Evolutionary conservation across 2,797 vertebrate species (phyloP).

Genomic region (Sebastes itinus): DNA sequence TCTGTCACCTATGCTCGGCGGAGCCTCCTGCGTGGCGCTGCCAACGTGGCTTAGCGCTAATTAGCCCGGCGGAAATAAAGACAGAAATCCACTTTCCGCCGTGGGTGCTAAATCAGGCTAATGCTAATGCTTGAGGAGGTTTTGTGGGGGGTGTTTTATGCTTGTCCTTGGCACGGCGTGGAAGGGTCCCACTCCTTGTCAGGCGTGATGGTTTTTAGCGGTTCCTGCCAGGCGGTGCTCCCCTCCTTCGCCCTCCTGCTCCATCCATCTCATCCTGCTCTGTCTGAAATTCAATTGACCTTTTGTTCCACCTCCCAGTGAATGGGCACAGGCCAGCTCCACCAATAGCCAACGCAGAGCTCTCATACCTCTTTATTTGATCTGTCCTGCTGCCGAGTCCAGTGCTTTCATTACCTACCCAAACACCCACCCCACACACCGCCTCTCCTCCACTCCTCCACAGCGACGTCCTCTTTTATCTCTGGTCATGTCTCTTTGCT

Average conservation of each 20-base stretch:
- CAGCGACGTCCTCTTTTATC: constrained; percentile 52
- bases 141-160: constrained; percentile 60
- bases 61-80: constrained; percentile 54
- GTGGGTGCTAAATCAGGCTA: constrained; percentile 52
- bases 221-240: constrained; percentile 50
- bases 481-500: constrained; percentile 19
- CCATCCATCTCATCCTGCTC: constrained; percentile 69
- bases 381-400: constrained; percentile 59
- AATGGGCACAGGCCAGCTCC: constrained; percentile 63
- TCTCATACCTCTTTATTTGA: constrained; percentile 72
- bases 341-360: constrained; percentile 37
- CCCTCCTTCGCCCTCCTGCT: constrained; percentile 18
- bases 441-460: constrained; percentile 1
- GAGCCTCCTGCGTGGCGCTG: not conserved
- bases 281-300: constrained; percentile 77
- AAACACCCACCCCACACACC: constrained; percentile 40
- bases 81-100: constrained; percentile 35
- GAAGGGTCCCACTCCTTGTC: constrained; percentile 38
- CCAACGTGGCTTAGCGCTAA: constrained; percentile 38
- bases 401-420: constrained; percentile 63
- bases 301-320: constrained; percentile 74
- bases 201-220: constrained; percentile 56
- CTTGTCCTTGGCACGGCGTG: constrained; percentile 61
- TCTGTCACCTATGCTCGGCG: constrained; percentile 38
- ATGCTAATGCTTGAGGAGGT: constrained; percentile 37